Conservation (phyloP, 2,113 vertebrate species). For the Talpa occidentalis region DNA sequence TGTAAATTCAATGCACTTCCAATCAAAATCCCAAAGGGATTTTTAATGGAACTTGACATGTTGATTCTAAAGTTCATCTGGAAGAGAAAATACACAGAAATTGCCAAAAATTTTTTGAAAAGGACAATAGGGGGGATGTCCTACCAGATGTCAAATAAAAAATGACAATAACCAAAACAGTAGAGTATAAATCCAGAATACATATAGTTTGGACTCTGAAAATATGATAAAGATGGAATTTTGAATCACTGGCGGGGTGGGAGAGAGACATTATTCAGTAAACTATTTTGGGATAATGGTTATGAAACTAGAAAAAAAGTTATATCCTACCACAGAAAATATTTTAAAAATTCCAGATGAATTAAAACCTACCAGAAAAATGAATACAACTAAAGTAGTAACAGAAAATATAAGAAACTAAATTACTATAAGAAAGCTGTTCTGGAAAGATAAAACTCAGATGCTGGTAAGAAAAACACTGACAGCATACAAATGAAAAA, state of each 20-base stretch:
- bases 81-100: slow-evolving; percentile 81
- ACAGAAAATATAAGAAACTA: slow-evolving; percentile 1
- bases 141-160: slow-evolving; percentile 65
- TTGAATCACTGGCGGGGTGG: slow-evolving; percentile 33
- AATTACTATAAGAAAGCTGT: slow-evolving; percentile 34
- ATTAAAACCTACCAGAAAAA: slow-evolving; percentile 64
- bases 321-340: neutral
- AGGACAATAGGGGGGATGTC: slow-evolving; percentile 51
- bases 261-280: slow-evolving; percentile 11
- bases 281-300: slow-evolving; percentile 50
- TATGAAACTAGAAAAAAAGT: slow-evolving; percentile 39
- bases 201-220: slow-evolving; percentile 41
- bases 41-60: slow-evolving; percentile 82
- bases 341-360: slow-evolving; percentile 32
- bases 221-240: slow-evolving; percentile 38
- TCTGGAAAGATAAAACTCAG: slow-evolving; percentile 42
- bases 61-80: slow-evolving; percentile 81
- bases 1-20: slow-evolving; percentile 83
- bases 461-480: slow-evolving; percentile 42
- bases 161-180: slow-evolving; percentile 64
- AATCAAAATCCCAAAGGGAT: slow-evolving; percentile 82
- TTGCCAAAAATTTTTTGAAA: slow-evolving; percentile 74
- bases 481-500: slow-evolving; percentile 63
- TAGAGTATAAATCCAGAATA: slow-evolving; percentile 55
- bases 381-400: slow-evolving; percentile 36